A percentile compares a stretch with the other conserved stretches of the same genome.
These are phyloP conservation scores for Pseudeuparius sepicola DNA, from an alignment of 2,888 invertebrate species.

Conservation along the genomic window DNA sequence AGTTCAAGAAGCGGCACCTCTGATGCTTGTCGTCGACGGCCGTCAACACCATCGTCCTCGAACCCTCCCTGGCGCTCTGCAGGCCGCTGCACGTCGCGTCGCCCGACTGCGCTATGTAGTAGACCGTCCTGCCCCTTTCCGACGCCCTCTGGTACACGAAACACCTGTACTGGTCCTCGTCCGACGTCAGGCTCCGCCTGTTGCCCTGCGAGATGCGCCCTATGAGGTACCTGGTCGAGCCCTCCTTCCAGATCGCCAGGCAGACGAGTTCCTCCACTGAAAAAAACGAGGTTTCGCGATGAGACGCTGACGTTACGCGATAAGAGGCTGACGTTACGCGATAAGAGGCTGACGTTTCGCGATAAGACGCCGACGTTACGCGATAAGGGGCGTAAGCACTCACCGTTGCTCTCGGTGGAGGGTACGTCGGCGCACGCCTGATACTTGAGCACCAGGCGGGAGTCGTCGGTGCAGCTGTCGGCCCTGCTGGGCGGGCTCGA, in stretches of 20 bases:
- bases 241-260: conserved; percentile 76
- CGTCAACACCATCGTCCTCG: conserved; percentile 65
- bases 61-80: conserved; percentile 65
- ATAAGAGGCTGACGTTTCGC: not conserved
- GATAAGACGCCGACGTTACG: conserved; percentile 2
- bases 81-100: conserved; percentile 74
- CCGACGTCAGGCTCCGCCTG: conserved; percentile 48
- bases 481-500: conserved; percentile 64
- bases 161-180: conserved; percentile 73
- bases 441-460: conserved; percentile 66
- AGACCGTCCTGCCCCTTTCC: conserved; percentile 46
- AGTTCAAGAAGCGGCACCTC: conserved; percentile 66
- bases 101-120: conserved; percentile 64
- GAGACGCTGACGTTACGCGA: too few species aligned
- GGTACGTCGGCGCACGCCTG: conserved; percentile 74
- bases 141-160: conserved; percentile 59
- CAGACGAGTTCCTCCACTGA: conserved; percentile 73
- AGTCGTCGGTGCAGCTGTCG: conserved; percentile 76
- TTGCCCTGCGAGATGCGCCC: conserved; percentile 58
- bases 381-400: conserved; percentile 24
- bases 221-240: conserved; percentile 67
- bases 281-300: too few species aligned
- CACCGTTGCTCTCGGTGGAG: conserved; percentile 69
- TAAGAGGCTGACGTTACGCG: too few species aligned
- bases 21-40: conserved; percentile 66